phyloP scores from a whole-genome alignment of 2,888 invertebrate species.

The Himalopsyche kuldschensis region DNA sequence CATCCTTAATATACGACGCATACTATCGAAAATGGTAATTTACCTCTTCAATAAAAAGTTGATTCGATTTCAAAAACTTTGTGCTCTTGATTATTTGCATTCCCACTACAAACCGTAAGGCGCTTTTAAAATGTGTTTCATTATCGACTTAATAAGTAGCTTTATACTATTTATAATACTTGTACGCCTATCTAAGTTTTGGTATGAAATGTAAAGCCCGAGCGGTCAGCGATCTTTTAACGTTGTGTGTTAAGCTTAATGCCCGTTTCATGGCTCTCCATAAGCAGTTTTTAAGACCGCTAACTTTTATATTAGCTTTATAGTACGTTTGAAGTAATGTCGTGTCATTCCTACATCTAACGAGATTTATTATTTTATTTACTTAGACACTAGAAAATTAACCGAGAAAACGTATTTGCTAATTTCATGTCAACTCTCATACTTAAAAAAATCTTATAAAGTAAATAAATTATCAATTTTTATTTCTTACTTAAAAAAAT shows the following conservation, averaged over 20 bases:
- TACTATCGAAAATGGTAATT: no score
- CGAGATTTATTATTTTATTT: neutral
- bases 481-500: no score
- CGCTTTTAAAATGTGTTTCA: neutral
- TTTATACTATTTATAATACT: neutral
- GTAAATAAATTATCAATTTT: no score
- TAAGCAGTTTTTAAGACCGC: neutral
- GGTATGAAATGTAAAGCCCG: neutral
- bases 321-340: neutral
- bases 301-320: neutral
- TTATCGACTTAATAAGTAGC: neutral
- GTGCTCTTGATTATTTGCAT: no score
- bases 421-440: no score
- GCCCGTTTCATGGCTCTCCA: neutral
- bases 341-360: neutral
- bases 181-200: neutral
- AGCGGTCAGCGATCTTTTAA: neutral
- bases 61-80: no score
- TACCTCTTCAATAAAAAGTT: no score
- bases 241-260: neutral
- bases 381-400: no score
- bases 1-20: no score
- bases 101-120: no score
- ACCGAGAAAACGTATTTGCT: no score
- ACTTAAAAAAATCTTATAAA: no score